Base-by-base conservation (phyloP, 1,140 invertebrate species). In the Delia radicum region DNA sequence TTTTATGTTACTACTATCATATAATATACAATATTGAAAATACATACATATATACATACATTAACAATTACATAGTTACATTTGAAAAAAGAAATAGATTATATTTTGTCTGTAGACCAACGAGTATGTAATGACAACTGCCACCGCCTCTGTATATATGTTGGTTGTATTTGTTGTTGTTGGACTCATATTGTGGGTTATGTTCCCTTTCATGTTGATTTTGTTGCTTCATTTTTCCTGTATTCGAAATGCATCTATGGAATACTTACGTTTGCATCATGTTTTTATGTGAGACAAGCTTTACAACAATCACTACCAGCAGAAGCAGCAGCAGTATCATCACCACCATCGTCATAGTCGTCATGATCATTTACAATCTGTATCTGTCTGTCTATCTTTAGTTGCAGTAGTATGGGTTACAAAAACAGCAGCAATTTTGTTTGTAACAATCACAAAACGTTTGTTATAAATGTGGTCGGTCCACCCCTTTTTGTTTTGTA, bases 111-210 rank as follows among this genome's bases (percentile, higher is more conserved):
- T 21, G 48, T 55, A 55, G 13, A 7, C 8, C 48, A 55, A 21
- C 48, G 48, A 55, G 48, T 55, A 55, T 55, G 48, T 55, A 55
- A 55, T 55, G 48, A 24, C 48, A 55, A 55, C 48, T 55, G 48
- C 48, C 48, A 55, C 48, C 48, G 48, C 48, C 48, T 55, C 48
- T 55, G 48, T 55, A 55, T 18, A 21, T 21, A 55, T 33, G 4
- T 33, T 33, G 4, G 4, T 33, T 4, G 12, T 12, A 3, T 37
- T 37, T 37, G 8, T 37, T 37, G 8, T 37, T 13, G 13, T 2
- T 13, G 33, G 8, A 10, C 21, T 55, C 48, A 55, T 55, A 55
- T 55, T 55, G 48, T 55, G 48, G 48, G 48, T 55, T 55, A 55
- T 55, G 21, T 55, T 55, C 21, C 48, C 48, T 42, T 42, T 21